Evolutionary conservation across 2,797 vertebrate species (phyloP).

Genomic region (Holocentrus rufus): DNA sequence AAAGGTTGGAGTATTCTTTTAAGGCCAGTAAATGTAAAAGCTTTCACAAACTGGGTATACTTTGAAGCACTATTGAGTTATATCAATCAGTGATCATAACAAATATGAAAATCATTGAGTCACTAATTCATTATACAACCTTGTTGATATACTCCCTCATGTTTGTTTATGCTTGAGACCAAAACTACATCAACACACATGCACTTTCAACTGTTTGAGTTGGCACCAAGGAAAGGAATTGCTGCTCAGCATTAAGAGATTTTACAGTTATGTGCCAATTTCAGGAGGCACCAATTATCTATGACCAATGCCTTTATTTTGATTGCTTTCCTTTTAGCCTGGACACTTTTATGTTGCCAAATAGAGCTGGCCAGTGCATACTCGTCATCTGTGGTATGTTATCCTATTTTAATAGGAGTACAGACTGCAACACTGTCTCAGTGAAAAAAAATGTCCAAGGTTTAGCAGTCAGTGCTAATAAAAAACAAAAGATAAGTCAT

Average conservation of each 20-base stretch:
- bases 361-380: not conserved
- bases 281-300: not conserved
- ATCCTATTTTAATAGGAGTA: too few species aligned
- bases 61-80: too few species aligned
- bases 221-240: not conserved
- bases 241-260: constrained; percentile 11
- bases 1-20: too few species aligned
- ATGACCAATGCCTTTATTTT: not conserved
- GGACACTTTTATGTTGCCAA: not conserved
- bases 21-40: too few species aligned
- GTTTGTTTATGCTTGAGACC: constrained; percentile 33
- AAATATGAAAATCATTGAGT: too few species aligned
- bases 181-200: constrained; percentile 38
- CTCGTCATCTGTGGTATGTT: not conserved
- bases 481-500: too few species aligned
- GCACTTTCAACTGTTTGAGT: constrained; percentile 41
- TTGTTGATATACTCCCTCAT: constrained; percentile 32
- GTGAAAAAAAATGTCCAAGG: too few species aligned
- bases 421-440: too few species aligned
- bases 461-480: too few species aligned
- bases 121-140: not conserved
- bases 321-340: not conserved
- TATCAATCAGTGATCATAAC: too few species aligned
- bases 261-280: not conserved
- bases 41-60: too few species aligned